These are phyloP conservation scores for Drosophila leontia DNA, from an alignment of 1,140 invertebrate genomes.

Conservation along the genomic window DNA sequence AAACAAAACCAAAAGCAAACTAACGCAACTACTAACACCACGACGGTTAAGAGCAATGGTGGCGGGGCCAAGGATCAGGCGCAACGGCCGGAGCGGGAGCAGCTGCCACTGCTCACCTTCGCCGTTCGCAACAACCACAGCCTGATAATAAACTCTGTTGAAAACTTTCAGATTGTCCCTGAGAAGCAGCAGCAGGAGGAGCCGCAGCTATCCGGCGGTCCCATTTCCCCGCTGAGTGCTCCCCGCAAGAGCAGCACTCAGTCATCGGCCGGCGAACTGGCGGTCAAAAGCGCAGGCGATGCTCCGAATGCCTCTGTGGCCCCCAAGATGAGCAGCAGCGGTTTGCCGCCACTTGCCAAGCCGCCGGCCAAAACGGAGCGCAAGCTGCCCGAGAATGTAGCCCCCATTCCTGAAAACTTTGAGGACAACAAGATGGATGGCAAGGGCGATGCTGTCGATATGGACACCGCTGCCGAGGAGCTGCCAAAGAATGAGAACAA, in stretches of 20 bases:
- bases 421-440: conserved; percentile 47
- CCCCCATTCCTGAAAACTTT: conserved; percentile 82
- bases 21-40: conserved; percentile 23
- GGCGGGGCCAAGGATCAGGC: conserved; percentile 32
- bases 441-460: conserved; percentile 59
- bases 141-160: conserved; percentile 84
- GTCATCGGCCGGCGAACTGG: conserved; percentile 18
- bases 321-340: conserved; percentile 63
- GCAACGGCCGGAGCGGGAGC: conserved; percentile 13
- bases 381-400: conserved; percentile 81
- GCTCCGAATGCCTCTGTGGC: conserved; percentile 56
- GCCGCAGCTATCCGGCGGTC: conserved; percentile 46
- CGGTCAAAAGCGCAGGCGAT: conserved; percentile 17
- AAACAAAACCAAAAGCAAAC: conserved; percentile 37
- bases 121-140: conserved; percentile 70
- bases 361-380: conserved; percentile 73
- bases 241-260: conserved; percentile 64
- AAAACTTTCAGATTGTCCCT: conserved; percentile 85
- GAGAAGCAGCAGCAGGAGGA: conserved; percentile 58
- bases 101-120: conserved; percentile 35
- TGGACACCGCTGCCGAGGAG: conserved; percentile 70
- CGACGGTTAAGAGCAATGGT: conserved; percentile 48
- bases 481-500: conserved; percentile 76
- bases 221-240: conserved; percentile 65
- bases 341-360: conserved; percentile 60